These are phyloP conservation scores for Quiscalus mexicanus DNA, from an alignment of 2,113 vertebrate species.

Conservation along the genomic window DNA sequence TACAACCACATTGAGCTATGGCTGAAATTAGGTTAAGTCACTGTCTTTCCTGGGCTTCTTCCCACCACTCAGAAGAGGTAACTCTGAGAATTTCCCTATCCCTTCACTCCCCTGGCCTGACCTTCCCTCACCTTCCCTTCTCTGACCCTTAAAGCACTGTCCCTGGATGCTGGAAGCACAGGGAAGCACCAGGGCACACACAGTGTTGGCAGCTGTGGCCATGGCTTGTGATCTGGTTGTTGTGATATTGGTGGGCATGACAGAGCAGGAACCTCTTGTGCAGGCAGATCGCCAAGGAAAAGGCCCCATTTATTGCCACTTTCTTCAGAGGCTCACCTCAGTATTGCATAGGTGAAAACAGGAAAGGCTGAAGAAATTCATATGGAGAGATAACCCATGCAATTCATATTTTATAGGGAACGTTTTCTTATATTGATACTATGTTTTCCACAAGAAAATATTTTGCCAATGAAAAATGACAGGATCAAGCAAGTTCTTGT, in stretches of 20 bases:
- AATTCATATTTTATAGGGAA: not conserved
- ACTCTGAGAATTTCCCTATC: not conserved
- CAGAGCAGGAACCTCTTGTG: not conserved
- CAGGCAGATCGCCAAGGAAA: not conserved
- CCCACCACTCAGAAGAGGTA: not conserved
- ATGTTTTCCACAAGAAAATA: not conserved
- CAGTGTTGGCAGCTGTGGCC: not conserved
- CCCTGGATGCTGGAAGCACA: not conserved
- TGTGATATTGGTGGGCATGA: not conserved
- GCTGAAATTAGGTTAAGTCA: not conserved
- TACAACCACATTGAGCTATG: not conserved
- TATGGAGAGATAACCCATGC: not conserved
- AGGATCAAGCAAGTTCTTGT: not conserved
- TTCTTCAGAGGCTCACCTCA: not conserved
- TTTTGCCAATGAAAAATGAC: not conserved
- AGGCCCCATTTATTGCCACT: not conserved
- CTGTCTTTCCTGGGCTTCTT: not conserved
- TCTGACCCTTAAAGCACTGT: not conserved
- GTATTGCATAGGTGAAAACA: not conserved
- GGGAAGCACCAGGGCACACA: not conserved
- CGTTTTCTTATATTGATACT: not conserved
- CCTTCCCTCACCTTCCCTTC: not conserved
- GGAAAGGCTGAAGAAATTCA: not conserved
- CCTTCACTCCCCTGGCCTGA: not conserved
- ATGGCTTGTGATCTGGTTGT: not conserved